Evolutionary conservation across 2,113 vertebrate species (phyloP), one percentile per base, ranked within the genome.

Genomic region (Lutjanus erythropterus): DNA sequence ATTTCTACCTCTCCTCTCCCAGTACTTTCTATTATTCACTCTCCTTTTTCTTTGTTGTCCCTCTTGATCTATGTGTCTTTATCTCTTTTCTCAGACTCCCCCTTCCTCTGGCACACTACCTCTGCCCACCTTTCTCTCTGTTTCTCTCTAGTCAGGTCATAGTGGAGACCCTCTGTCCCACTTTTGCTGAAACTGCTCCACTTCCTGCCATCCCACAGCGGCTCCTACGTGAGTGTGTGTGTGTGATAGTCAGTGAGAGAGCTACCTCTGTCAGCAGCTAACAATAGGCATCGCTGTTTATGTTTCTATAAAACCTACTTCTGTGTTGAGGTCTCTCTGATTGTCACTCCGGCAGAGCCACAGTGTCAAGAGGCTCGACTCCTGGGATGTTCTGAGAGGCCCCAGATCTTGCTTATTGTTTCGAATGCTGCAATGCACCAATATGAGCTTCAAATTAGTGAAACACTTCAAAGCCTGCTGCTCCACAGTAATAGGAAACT

Each of bases 151-250:
- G 71, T 83, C 80, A 78, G 84, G 86, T 87, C 84, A 82, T 23
- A 46, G 56, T 71, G 62, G 66, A 89, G 81, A 89, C 83, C 88
- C 39, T 78, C 61, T 85, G 87, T 89, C 83, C 91, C 78, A 92
- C 74, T 93, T 92, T 83, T 74, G 70, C 78, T 56, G 18, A 85
- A 80, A 64, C 65, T 89, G 85, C 75, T 84, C 89, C 71, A 91
- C 75, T 88, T 85, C 65, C 18, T 72, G 78, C 65, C n/a, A 37
- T 86, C 88, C 88, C 86, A 89, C 12, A 49, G 85, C 4, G 35
- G 42, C 75, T 62, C 6, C 53, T 47, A 62, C 3, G 60, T 60
- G 35, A n/a, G 18, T 3, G 46, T 10, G 18, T 62, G 65, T 39
- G 61, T 14, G 31, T 49, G 21, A 12, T 2, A 31, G 31, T 53